Conservation (phyloP, 2,888 invertebrate genomes). For the Tenthredo amoena region DNA sequence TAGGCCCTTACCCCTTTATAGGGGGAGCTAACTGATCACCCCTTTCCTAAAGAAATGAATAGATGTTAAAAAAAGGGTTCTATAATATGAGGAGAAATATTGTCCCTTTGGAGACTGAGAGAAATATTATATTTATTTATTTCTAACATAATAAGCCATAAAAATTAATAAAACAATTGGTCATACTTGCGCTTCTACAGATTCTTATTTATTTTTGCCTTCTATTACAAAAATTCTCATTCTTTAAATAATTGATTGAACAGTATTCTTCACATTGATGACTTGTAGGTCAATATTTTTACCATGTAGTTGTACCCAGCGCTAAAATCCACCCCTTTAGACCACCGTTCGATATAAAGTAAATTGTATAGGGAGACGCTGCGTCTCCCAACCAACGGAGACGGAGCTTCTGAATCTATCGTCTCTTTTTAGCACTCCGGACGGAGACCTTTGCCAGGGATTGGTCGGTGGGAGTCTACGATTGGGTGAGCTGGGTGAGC, state of each 20-base stretch:
- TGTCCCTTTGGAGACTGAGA: constrained; percentile 57
- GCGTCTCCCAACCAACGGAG: constrained; percentile 63
- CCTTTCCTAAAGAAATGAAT: constrained; percentile 72
- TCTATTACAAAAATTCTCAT: not conserved
- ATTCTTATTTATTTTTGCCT: constrained; percentile 13
- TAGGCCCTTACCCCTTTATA: constrained; percentile 62
- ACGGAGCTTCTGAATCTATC: constrained; percentile 59
- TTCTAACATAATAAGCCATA: not conserved
- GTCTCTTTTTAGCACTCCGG: constrained; percentile 68
- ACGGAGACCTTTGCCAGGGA: constrained; percentile 66
- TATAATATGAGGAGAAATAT: constrained; percentile 62
- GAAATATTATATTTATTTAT: constrained; percentile 37
- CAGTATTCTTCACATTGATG: not conserved
- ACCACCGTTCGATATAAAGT: constrained; percentile 64
- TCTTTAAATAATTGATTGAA: constrained; percentile 30
- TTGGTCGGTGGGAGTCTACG: constrained; percentile 64
- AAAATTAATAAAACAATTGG: constrained; percentile 8
- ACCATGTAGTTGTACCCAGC: not conserved
- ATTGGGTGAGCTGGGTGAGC: constrained; percentile 65
- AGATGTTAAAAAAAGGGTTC: constrained; percentile 69
- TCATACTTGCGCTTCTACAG: not conserved
- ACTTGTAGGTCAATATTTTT: constrained; percentile 33
- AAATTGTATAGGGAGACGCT: constrained; percentile 64
- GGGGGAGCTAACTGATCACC: constrained; percentile 67
- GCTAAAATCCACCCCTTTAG: constrained; percentile 60